phyloP scores from a whole-genome alignment of 2,797 vertebrate genomes.

The Setipinna tenuifilis region DNA sequence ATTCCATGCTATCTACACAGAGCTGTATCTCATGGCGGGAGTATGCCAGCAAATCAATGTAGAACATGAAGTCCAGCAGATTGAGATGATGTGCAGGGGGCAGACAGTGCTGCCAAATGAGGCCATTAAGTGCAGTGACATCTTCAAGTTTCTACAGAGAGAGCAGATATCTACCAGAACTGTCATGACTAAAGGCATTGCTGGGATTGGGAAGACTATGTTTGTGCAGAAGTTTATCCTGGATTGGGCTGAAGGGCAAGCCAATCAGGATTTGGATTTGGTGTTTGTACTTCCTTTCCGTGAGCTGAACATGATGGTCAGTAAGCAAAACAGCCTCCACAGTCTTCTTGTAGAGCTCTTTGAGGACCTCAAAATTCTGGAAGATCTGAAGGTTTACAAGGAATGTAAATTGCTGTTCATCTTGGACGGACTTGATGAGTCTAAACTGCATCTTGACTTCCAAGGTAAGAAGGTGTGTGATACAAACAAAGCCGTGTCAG shows the following conservation, averaged over 20 bases:
- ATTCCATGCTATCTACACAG: not conserved
- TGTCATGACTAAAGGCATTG: slow-evolving; percentile 60
- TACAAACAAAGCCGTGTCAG: not conserved
- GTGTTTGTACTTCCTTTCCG: slow-evolving; percentile 61
- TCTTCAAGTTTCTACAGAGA: not conserved
- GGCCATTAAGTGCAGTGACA: not conserved
- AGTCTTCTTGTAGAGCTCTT: slow-evolving; percentile 35
- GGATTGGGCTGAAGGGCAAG: slow-evolving; percentile 59
- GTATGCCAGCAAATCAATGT: not conserved
- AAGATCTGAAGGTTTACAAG: not conserved
- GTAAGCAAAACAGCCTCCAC: slow-evolving; percentile 45
- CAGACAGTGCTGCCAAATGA: slow-evolving; percentile 50
- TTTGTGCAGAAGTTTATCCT: slow-evolving; percentile 59
- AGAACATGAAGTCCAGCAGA: slow-evolving; percentile 9
- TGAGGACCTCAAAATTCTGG: slow-evolving; percentile 36
- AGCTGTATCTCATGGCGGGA: not conserved
- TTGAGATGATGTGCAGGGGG: slow-evolving; percentile 35
- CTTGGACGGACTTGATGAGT: slow-evolving; percentile 59
- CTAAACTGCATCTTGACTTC: slow-evolving; percentile 50
- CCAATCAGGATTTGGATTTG: slow-evolving; percentile 55
- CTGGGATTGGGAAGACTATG: slow-evolving; percentile 63
- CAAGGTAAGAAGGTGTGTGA: slow-evolving; percentile 13
- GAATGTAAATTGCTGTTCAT: slow-evolving; percentile 51
- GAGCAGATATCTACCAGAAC: slow-evolving; percentile 39
- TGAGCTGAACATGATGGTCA: slow-evolving; percentile 53